A percentile compares a stretch with the other conserved stretches of the same genome.
Evolutionary conservation across 2,888 invertebrate genomes (phyloP).

Genomic region (Venusia cambrica): DNA sequence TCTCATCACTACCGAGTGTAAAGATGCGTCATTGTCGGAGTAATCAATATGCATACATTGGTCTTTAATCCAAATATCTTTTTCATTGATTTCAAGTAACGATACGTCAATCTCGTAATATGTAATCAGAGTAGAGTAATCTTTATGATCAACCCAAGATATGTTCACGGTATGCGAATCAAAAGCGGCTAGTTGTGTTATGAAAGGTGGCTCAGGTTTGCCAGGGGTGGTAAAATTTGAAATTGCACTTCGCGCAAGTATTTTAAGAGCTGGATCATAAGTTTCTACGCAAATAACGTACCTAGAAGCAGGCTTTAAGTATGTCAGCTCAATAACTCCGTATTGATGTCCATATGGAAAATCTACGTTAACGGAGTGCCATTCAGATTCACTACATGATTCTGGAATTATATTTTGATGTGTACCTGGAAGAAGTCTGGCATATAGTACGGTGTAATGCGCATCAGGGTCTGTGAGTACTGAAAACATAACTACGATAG

Average conservation of each 20-base stretch:
- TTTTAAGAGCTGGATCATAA: conserved; percentile 42
- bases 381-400: conserved; percentile 63
- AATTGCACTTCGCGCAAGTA: conserved; percentile 53
- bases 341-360: conserved; percentile 32
- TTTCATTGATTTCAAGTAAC: conserved; percentile 49
- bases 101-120: conserved; percentile 60
- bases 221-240: conserved; percentile 59
- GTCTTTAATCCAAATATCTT: conserved; percentile 43
- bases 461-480: conserved; percentile 37
- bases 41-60: conserved; percentile 47
- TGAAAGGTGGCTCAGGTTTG: conserved; percentile 65
- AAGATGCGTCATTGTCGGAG: conserved; percentile 46
- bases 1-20: conserved; percentile 57
- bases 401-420: conserved; percentile 53
- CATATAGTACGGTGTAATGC: conserved; percentile 58
- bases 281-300: conserved; percentile 67
- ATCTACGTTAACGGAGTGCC: conserved; percentile 49
- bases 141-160: conserved; percentile 63
- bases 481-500: conserved; percentile 51
- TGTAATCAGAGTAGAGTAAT: conserved; percentile 52
- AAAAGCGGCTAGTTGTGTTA: conserved; percentile 55
- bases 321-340: conserved; percentile 40
- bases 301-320: conserved; percentile 57
- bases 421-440: conserved; percentile 45
- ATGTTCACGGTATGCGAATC: conserved; percentile 48